phyloP scores from a whole-genome alignment of 2,113 vertebrate species.

The Chloroceryle aenea region DNA sequence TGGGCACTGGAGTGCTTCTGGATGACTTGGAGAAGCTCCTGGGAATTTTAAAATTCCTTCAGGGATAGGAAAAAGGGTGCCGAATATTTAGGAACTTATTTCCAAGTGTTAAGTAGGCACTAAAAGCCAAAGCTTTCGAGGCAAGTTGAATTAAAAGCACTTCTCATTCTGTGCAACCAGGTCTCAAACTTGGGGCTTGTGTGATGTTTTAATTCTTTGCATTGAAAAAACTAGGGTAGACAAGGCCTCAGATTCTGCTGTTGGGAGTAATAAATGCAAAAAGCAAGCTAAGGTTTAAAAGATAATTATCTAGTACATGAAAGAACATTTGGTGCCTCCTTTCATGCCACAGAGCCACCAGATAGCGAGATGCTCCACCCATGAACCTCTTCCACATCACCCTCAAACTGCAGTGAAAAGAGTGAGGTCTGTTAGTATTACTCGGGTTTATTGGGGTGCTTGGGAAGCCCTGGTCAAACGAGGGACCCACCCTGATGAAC shows the following conservation, averaged over 20 bases:
- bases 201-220: background rate
- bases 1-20: background rate
- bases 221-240: background rate
- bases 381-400: background rate
- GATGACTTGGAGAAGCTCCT: conserved; percentile 16
- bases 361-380: background rate
- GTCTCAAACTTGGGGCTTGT: background rate
- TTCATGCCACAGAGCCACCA: background rate
- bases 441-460: background rate
- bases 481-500: background rate
- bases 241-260: background rate
- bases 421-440: background rate
- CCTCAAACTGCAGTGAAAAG: background rate
- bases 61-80: background rate
- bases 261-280: background rate
- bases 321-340: background rate
- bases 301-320: background rate
- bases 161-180: background rate
- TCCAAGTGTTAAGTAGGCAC: background rate
- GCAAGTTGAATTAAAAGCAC: background rate
- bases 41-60: conserved; percentile 13
- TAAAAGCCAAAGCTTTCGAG: conserved; percentile 19
- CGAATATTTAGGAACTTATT: conserved; percentile 27
- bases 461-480: background rate
- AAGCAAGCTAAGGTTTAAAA: background rate